A percentile compares a stretch with the other conserved stretches of the same genome.
Conservation (phyloP, 2,113 vertebrate genomes). For the Gallinago undulata region DNA sequence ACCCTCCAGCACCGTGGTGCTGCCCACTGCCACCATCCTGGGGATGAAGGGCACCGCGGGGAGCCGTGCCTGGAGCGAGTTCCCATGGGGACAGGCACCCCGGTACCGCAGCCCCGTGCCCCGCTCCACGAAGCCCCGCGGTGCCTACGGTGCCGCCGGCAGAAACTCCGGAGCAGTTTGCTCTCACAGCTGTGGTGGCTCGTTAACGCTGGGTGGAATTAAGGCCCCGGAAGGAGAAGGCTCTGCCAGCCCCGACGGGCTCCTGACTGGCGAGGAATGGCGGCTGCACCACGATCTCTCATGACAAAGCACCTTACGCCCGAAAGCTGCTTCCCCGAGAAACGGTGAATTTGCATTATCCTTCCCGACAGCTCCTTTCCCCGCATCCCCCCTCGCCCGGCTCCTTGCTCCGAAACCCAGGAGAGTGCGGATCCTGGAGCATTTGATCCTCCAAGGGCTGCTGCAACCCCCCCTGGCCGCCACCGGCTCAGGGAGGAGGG, state of each 20-base stretch:
- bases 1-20: accelerated
- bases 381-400: not conserved
- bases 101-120: accelerated
- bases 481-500: accelerated
- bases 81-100: accelerated
- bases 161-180: not conserved
- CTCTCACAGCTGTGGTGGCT: not conserved
- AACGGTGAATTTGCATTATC: not conserved
- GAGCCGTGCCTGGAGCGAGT: not conserved
- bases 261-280: not conserved
- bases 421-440: not conserved
- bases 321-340: not conserved
- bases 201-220: not conserved
- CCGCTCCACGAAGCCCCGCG: not conserved
- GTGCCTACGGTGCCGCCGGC: accelerated
- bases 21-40: not conserved
- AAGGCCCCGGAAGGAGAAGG: not conserved
- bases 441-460: not conserved
- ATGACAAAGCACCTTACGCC: slow-evolving; percentile 9
- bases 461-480: accelerated
- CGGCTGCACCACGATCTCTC: not conserved
- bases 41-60: accelerated
- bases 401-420: not conserved
- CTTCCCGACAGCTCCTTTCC: not conserved
- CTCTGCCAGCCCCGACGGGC: not conserved